phyloP scores from a whole-genome alignment of 2,113 vertebrate species.

The Periophthalmodon schlosseri region DNA sequence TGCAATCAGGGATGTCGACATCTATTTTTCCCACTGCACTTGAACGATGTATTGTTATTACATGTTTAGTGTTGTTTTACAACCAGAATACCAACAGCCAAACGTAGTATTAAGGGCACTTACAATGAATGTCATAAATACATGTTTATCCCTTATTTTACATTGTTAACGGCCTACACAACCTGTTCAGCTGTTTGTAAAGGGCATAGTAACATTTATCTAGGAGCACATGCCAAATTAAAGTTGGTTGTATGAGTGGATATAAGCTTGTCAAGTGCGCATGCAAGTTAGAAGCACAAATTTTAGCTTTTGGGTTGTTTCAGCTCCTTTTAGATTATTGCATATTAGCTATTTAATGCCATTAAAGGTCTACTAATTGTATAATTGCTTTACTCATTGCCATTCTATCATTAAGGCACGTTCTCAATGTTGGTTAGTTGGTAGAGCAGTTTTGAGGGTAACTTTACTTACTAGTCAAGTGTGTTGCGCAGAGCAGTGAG shows the following conservation, averaged over 20 bases:
- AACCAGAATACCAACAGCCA: background rate
- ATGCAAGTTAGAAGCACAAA: background rate
- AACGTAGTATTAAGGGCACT: background rate
- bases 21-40: background rate
- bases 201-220: background rate
- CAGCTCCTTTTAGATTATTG: too few species aligned
- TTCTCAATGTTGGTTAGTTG: background rate
- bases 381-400: too few species aligned
- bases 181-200: background rate
- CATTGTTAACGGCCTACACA: background rate
- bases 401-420: too few species aligned
- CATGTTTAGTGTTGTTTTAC: background rate
- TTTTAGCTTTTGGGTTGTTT: too few species aligned
- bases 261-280: background rate
- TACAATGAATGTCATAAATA: background rate
- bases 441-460: background rate
- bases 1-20: background rate
- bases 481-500: background rate
- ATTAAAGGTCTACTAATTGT: too few species aligned
- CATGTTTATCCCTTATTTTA: background rate
- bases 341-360: too few species aligned
- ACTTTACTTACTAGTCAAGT: background rate
- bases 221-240: background rate
- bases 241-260: background rate
- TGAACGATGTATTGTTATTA: background rate